Conservation (phyloP, 2,113 vertebrate species). For the Proterorhinus semilunaris region DNA sequence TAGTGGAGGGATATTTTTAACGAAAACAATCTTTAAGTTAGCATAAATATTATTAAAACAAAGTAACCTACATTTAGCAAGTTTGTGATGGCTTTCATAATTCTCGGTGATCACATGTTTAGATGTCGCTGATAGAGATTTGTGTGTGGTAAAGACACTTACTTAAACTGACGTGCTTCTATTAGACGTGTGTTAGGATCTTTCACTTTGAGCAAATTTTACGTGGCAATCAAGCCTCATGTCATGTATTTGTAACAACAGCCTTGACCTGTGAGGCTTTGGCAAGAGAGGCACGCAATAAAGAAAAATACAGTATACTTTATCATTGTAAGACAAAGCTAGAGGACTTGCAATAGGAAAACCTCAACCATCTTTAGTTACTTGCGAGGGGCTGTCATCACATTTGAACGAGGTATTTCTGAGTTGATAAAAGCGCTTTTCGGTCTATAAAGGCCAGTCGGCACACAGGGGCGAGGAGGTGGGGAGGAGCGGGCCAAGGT, state of each 20-base stretch:
- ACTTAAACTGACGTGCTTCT: conserved; percentile 21
- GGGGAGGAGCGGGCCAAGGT: neutral
- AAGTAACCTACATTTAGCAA: neutral
- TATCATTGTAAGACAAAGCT: too few relatives aligned
- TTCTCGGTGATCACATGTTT: conserved; percentile 58
- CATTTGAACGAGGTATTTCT: neutral
- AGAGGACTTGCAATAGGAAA: conserved; percentile 19
- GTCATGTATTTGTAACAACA: neutral
- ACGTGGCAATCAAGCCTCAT: conserved; percentile 39
- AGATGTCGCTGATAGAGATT: conserved; percentile 28
- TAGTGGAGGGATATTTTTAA: too few relatives aligned
- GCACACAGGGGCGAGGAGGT: conserved; percentile 1
- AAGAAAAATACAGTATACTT: too few relatives aligned
- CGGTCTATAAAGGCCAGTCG: conserved; percentile 46
- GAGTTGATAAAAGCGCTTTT: conserved; percentile 26
- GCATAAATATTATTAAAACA: neutral
- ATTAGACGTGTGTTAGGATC: conserved; percentile 29
- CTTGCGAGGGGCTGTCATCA: conserved; percentile 35
- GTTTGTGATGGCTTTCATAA: conserved; percentile 34
- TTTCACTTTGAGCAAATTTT: conserved; percentile 31
- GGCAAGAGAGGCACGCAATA: too few relatives aligned
- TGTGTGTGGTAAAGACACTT: conserved; percentile 28
- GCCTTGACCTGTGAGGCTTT: neutral
- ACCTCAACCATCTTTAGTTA: conserved; percentile 12
- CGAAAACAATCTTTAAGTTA: neutral